Percentiles rank a stretch among this genome's conserved stretches.
Evolutionary conservation across 2,797 vertebrate genomes (phyloP).

Genomic region (Gymnopithys bicolor): DNA sequence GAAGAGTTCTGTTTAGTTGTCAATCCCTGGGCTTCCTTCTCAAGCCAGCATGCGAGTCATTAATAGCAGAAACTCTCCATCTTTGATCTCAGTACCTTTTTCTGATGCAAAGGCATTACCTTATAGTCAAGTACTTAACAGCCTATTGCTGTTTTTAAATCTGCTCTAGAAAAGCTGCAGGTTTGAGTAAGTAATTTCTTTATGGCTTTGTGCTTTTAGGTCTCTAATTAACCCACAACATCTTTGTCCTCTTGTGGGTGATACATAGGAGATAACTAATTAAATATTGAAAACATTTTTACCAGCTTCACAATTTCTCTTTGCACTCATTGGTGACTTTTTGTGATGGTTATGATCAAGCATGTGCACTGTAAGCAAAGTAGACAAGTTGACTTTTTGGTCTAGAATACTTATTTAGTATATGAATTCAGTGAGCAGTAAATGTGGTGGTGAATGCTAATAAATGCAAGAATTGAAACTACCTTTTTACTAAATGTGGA

Average conservation of each 20-base stretch:
- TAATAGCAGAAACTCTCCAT: neutral
- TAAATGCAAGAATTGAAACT: neutral
- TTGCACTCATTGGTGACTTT: conserved; percentile 30
- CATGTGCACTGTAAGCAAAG: conserved; percentile 50
- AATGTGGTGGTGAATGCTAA: conserved; percentile 47
- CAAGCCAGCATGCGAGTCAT: neutral
- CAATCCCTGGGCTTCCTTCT: neutral
- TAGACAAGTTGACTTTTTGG: conserved; percentile 42
- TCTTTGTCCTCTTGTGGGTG: neutral
- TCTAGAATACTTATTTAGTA: conserved; percentile 42
- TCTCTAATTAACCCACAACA: neutral
- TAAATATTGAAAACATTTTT: conserved; percentile 23
- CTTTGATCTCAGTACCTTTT: neutral
- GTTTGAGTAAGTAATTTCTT: neutral
- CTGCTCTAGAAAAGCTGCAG: neutral
- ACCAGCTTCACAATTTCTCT: conserved; percentile 38
- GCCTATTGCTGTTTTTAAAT: neutral
- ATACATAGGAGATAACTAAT: neutral
- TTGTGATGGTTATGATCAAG: conserved; percentile 62
- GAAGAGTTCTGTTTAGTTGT: neutral
- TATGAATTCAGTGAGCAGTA: conserved; percentile 63
- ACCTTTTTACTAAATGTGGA: conserved; percentile 14
- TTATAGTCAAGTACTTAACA: neutral
- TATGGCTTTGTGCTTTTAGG: neutral
- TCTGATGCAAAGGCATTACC: neutral